A percentile compares a stretch with the other conserved stretches of the same genome.
Evolutionary conservation across 1,140 invertebrate species (phyloP).

Genomic region (Aphelenchoides fujianensis): DNA sequence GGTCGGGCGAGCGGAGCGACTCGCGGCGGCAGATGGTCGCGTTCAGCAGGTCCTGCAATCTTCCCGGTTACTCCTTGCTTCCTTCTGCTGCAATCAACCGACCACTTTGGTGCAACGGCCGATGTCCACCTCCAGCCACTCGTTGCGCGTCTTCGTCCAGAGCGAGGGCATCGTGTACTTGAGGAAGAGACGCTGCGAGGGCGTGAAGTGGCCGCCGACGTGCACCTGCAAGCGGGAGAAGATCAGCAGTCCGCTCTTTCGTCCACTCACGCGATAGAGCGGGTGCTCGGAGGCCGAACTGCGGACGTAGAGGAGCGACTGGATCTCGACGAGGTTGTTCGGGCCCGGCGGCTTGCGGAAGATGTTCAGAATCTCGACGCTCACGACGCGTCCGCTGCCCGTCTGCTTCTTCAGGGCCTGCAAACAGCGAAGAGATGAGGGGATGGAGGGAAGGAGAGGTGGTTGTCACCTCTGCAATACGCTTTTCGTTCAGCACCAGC

Average conservation of each 20-base stretch:
- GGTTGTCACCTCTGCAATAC: background rate
- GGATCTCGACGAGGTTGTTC: background rate
- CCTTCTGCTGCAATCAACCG: background rate
- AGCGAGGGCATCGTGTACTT: background rate
- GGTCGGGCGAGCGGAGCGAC: background rate
- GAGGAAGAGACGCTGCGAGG: background rate
- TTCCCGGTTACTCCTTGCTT: background rate
- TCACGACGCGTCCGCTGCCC: background rate
- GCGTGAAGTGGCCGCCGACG: background rate
- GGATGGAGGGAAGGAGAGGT: background rate
- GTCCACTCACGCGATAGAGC: background rate
- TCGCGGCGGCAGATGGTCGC: background rate
- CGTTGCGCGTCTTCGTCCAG: background rate
- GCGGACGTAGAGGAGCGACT: background rate
- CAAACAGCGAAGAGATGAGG: background rate
- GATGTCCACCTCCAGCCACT: background rate
- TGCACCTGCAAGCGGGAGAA: background rate
- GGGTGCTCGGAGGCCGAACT: background rate
- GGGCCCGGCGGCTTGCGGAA: background rate
- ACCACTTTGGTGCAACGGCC: background rate
- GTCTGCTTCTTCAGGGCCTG: background rate
- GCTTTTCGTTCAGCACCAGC: background rate
- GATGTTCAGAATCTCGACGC: background rate
- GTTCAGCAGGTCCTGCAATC: background rate
- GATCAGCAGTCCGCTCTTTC: too few relatives aligned